Evolutionary conservation across 2,888 invertebrate species (phyloP).

Genomic region (Leptinotarsa peninsularis): DNA sequence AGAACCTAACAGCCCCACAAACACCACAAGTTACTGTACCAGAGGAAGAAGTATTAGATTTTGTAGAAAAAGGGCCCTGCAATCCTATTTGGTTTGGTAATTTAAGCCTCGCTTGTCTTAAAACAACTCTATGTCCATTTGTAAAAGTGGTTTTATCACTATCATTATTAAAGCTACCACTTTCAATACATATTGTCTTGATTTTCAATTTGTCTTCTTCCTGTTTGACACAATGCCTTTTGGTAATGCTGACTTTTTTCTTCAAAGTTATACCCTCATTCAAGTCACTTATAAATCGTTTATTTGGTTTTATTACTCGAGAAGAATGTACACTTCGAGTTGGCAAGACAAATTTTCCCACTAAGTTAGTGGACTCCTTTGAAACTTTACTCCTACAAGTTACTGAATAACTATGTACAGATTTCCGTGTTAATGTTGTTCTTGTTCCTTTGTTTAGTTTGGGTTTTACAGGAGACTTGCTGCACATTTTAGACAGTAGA

Average conservation of each 20-base stretch:
- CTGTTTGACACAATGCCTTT: conserved; percentile 45
- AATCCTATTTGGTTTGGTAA: conserved; percentile 62
- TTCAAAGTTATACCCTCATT: conserved; percentile 61
- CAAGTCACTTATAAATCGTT: conserved; percentile 78
- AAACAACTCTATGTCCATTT: conserved; percentile 74
- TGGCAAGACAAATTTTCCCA: conserved; percentile 81
- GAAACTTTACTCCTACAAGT: conserved; percentile 47
- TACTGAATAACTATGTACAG: conserved; percentile 46
- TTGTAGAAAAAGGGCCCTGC: conserved; percentile 78
- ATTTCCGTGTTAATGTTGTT: conserved; percentile 47
- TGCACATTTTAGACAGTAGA: conserved; percentile 57
- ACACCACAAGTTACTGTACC: conserved; percentile 82
- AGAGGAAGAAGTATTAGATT: conserved; percentile 65
- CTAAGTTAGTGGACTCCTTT: conserved; percentile 60
- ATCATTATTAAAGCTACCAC: conserved; percentile 47
- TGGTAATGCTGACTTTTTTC: conserved; percentile 59
- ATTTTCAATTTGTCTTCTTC: conserved; percentile 46
- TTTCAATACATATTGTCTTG: conserved; percentile 35
- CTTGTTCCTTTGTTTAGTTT: conserved; percentile 50
- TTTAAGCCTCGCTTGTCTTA: conserved; percentile 67
- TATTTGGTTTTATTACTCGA: conserved; percentile 89
- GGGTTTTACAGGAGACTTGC: conserved; percentile 51
- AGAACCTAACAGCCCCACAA: conserved; percentile 81
- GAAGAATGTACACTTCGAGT: conserved; percentile 87
- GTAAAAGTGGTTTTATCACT: conserved; percentile 63